These are phyloP conservation scores for Opisthograptis luteolata DNA, from an alignment of 2,888 invertebrate genomes.

Conservation along the genomic window DNA sequence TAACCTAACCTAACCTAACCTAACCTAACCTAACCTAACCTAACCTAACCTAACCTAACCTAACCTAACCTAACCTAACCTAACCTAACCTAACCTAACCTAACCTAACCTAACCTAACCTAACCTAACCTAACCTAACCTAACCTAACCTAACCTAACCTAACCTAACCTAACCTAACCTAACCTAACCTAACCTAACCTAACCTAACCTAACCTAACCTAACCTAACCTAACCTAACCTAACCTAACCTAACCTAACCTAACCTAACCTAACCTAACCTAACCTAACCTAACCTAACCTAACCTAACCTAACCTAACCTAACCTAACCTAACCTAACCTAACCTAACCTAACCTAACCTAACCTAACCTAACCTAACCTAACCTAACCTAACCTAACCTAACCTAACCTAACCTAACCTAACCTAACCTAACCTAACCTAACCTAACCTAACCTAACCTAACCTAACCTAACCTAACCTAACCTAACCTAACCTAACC, in stretches of 20 bases:
- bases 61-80: no score
- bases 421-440: conserved; percentile 30
- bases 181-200: conserved; percentile 31
- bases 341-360: conserved; percentile 34
- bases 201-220: conserved; percentile 30
- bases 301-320: conserved; percentile 25
- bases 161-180: conserved; percentile 33
- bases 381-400: conserved; percentile 34
- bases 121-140: conserved; percentile 39
- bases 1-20: no score
- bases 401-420: conserved; percentile 32
- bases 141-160: conserved; percentile 38
- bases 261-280: conserved; percentile 26
- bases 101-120: conserved; percentile 39
- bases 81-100: no score
- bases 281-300: conserved; percentile 29
- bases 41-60: no score
- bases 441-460: conserved; percentile 32
- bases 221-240: conserved; percentile 28
- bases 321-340: conserved; percentile 29
- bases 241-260: conserved; percentile 27
- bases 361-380: conserved; percentile 31
- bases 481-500: conserved; percentile 24
- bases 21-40: no score
- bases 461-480: conserved; percentile 32